phyloP scores from a whole-genome alignment of 2,797 vertebrate genomes.

The Saxicola maurus region DNA sequence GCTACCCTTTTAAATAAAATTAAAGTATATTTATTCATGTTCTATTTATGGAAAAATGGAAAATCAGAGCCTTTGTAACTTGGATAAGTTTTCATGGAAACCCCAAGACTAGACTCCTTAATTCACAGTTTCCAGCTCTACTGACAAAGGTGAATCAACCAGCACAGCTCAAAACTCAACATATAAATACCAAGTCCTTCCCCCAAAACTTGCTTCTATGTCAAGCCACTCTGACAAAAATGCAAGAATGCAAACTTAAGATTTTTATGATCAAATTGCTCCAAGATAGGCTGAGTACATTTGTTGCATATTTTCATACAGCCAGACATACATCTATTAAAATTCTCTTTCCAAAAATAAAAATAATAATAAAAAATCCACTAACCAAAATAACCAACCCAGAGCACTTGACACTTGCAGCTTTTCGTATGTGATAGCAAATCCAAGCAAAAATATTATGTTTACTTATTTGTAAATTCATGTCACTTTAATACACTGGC shows the following conservation, averaged over 20 bases:
- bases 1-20: neutral
- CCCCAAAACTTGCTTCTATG: neutral
- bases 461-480: neutral
- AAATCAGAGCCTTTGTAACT: neutral
- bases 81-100: neutral
- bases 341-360: neutral
- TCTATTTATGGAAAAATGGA: neutral
- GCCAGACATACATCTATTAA: neutral
- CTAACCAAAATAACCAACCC: too few species aligned
- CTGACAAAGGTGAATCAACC: neutral
- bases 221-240: neutral
- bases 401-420: neutral
- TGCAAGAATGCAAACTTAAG: neutral
- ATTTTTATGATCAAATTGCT: neutral
- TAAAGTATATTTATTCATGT: neutral
- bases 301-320: neutral
- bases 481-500: neutral
- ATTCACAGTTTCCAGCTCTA: neutral
- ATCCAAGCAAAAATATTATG: neutral
- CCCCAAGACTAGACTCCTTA: neutral
- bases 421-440: neutral
- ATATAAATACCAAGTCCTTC: neutral
- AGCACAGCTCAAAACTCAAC: neutral
- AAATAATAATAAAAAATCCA: too few species aligned
- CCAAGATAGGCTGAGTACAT: neutral